These are phyloP conservation scores for Carlito syrichta DNA, from an alignment of 2,113 vertebrate species.

Conservation along the genomic window DNA sequence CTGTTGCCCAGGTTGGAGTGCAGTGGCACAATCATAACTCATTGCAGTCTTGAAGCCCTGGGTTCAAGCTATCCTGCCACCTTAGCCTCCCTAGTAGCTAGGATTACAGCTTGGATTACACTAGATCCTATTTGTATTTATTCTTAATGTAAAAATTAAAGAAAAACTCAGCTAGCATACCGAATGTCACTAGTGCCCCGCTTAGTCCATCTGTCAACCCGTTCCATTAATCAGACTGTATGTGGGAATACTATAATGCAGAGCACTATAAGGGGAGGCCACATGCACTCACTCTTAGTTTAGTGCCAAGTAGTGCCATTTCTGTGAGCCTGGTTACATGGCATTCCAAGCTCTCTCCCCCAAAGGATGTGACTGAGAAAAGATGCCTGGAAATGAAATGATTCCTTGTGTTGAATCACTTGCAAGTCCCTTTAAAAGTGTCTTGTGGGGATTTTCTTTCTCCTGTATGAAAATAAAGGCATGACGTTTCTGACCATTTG, in stretches of 20 bases:
- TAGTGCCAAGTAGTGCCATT: background rate
- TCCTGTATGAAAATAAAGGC: background rate
- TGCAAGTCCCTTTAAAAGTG: background rate
- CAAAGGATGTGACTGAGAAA: background rate
- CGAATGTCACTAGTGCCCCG: background rate
- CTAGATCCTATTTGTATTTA: background rate
- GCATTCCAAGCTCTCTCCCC: background rate
- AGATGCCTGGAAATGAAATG: background rate
- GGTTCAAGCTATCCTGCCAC: too few relatives aligned
- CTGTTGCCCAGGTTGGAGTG: too few relatives aligned
- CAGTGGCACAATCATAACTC: too few relatives aligned
- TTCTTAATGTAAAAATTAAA: background rate
- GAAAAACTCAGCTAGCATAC: background rate
- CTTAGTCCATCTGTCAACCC: background rate
- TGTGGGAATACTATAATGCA: background rate
- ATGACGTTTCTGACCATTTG: background rate
- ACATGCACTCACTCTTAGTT: background rate
- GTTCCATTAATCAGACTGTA: background rate
- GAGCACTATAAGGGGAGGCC: background rate
- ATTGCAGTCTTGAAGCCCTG: too few relatives aligned
- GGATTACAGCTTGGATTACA: too few relatives aligned
- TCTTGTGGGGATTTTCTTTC: background rate
- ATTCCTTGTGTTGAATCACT: background rate
- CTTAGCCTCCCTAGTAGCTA: too few relatives aligned
- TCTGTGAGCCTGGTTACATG: background rate